A percentile compares a stretch with the other conserved stretches of the same genome.
Evolutionary conservation across 2,888 invertebrate species (phyloP).

Genomic region (Pelosia muscerda): DNA sequence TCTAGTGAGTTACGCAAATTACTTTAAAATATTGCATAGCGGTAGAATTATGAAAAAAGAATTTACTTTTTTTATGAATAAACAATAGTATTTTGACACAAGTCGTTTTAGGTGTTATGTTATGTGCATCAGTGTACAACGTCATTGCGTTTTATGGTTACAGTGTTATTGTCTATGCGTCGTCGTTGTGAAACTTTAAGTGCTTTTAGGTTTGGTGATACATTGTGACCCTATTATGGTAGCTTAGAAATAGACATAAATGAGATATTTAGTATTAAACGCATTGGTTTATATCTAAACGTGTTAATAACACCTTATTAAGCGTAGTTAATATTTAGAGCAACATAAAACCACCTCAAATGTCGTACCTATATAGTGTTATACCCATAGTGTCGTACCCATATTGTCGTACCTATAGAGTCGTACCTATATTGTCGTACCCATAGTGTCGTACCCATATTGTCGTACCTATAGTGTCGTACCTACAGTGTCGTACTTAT

Average conservation of each 20-base stretch:
- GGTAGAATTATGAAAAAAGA: slow-evolving; percentile 14
- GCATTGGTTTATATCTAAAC: too few relatives aligned
- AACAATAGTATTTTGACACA: slow-evolving; percentile 48
- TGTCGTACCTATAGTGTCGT: too few relatives aligned
- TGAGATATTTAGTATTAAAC: background rate
- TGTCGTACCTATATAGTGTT: too few relatives aligned
- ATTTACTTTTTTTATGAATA: slow-evolving; percentile 29
- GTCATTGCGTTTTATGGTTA: slow-evolving; percentile 44
- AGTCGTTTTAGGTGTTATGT: slow-evolving; percentile 25
- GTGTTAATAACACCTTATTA: background rate
- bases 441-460: too few relatives aligned
- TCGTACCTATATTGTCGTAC: too few relatives aligned
- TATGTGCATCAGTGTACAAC: slow-evolving; percentile 33
- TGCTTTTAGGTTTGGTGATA: slow-evolving; percentile 19
- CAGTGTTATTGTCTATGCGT: slow-evolving; percentile 43
- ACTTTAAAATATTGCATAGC: slow-evolving; percentile 3
- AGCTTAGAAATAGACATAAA: background rate
- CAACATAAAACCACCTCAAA: background rate
- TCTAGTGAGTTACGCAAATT: slow-evolving; percentile 14
- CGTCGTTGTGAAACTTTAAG: slow-evolving; percentile 38
- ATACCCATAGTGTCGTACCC: too few relatives aligned
- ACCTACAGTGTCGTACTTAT: too few relatives aligned
- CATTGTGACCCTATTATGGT: slow-evolving; percentile 12
- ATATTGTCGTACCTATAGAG: too few relatives aligned
- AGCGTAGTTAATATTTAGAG: background rate